Percentiles rank a stretch among this genome's conserved stretches.
Evolutionary conservation across 2,113 vertebrate genomes (phyloP).

Genomic region (Orthonyx spaldingii): DNA sequence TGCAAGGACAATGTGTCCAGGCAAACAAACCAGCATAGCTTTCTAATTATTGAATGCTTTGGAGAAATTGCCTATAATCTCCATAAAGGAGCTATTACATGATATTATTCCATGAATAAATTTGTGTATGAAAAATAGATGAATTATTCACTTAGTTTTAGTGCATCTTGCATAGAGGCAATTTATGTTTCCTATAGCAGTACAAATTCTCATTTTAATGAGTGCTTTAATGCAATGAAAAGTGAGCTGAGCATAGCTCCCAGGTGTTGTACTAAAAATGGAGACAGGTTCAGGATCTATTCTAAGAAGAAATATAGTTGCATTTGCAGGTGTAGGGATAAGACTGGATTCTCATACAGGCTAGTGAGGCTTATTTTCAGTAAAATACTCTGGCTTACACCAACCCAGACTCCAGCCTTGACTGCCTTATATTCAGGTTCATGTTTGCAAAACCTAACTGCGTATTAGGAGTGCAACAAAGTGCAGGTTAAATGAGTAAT

Average conservation of each 20-base stretch:
- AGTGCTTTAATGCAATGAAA: slow-evolving; percentile 1
- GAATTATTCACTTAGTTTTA: slow-evolving; percentile 36
- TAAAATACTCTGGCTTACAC: background rate
- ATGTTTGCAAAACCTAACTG: slow-evolving; percentile 20
- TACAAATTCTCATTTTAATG: slow-evolving; percentile 20
- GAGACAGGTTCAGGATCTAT: background rate
- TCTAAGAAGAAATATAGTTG: background rate
- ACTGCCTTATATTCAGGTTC: background rate
- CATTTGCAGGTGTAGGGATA: background rate
- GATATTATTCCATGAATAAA: slow-evolving; percentile 10
- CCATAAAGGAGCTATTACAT: background rate
- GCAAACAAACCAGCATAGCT: background rate
- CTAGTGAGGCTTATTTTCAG: background rate
- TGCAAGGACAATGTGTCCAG: background rate
- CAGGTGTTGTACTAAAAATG: slow-evolving; percentile 34
- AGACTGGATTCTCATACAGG: background rate
- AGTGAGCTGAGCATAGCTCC: background rate
- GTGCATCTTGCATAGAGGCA: background rate
- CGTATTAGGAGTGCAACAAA: slow-evolving; percentile 29
- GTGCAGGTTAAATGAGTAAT: slow-evolving; percentile 57
- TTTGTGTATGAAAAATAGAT: slow-evolving; percentile 33
- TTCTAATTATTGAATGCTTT: background rate
- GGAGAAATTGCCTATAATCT: background rate
- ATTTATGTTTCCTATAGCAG: background rate
- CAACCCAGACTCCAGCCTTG: background rate